Evolutionary conservation across 2,113 vertebrate species (phyloP), one percentile per base, ranked within the genome.

Genomic region (Cinclus mexicanus): DNA sequence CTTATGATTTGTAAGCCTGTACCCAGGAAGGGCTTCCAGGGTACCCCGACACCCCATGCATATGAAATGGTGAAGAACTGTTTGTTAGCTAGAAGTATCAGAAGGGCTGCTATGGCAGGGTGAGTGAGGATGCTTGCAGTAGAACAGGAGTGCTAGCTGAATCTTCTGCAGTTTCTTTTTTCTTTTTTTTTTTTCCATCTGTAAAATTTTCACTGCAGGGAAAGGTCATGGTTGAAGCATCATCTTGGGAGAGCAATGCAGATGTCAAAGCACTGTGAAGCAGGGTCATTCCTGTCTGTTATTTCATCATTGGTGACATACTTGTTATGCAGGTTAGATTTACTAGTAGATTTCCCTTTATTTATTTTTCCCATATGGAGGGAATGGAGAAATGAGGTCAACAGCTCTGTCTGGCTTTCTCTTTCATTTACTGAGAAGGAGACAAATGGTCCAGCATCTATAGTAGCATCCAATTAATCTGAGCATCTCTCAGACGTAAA

Each of bases 301-400:
- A 39, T 22, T 77, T 74, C 37, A 44, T 81, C 41, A 11, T 0
- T 81, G 49, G 29, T 71, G 60, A 44, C 69, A 39, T 61, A 63
- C 20, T 61, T 53, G 9, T 92, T 85, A 26, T 56, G 55, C 55
- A 89, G 31, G 44, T 86, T 70, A 89, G 37, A 86, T 42, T 87
- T 56, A 26, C 47, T 71, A 64, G 44, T 2, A 1, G 42, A 11
- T 74, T 95, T 89, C 68, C 20, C 19, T 53, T 50, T 72, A 53
- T 94, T 89, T 82, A 28, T 89, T 80, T 95, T 93, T 90, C 82
- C 67, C 47, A 21, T 86, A 52, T 64, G 85, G 79, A 71, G 56
- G 33, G 42, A 91, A 44, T 67, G 44, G 67, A 53, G 44, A 95
- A 93, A 86, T 75, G 75, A 95, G 87, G 90, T 96, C 85, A 95